Base-by-base conservation (phyloP, 2,888 invertebrate genomes). In the Colostygia pectinataria region DNA sequence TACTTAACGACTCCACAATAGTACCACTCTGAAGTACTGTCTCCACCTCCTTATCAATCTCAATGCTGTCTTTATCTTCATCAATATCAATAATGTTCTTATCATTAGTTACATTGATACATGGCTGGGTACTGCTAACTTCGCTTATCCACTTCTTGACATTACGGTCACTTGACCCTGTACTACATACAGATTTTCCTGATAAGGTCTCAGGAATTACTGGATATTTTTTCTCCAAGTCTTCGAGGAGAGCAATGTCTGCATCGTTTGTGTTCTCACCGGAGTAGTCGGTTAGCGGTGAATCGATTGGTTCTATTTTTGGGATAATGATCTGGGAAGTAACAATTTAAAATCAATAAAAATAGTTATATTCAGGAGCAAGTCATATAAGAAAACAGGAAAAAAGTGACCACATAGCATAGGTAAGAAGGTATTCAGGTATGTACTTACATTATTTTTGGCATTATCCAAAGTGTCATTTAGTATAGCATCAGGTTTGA, bases 21-120 rank as follows among this genome's bases (percentile, higher is more conserved):
- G 89, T 88, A 9, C 90, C 90, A 56, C 90, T 89, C 58, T 91
- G 89, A 38, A 91, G 49, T 0, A 90, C 90, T 0, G 82, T 88
- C 60, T 91, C 90, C 0, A 90, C 87, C 65, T 90, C 90, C 50
- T 89, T 90, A 49, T 91, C 90, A 54, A 90, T 90, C 56, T 90
- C 90, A 40, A 85, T 70, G 24, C 77, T 72, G 15, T 84, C 85
- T 50, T 83, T 84, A 32, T 88, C 85, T 12, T 84, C 78, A 2
- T 82, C 77, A 20, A 62, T 53, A n/a, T 69, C 64, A 43, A 71
- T 73, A 10, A 42, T 31, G 8, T 12, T 59, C 59, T 82, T 88
- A 0, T 87, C 87, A 52, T 64, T 70, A 13, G 27, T 20, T 1
- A 64, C 59, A 48, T 83, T 82, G 4, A 88, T 65, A 51, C 83